phyloP scores from a whole-genome alignment of 2,113 vertebrate species.

The Nyctibius bracteatus region DNA sequence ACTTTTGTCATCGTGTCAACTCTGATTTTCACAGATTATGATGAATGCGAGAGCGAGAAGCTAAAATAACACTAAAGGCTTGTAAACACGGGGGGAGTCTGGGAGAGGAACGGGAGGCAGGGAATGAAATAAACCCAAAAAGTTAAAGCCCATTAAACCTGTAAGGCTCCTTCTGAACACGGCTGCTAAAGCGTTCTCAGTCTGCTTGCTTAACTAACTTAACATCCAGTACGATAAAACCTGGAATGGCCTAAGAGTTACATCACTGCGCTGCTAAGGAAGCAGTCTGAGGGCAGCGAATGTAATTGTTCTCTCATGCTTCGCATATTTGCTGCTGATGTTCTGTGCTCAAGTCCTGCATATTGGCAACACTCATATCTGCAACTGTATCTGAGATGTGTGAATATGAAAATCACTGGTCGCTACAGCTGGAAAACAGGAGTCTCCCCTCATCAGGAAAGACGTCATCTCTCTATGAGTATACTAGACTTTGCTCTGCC shows the following conservation, averaged over 20 bases:
- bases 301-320: neutral
- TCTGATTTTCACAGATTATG: constrained; percentile 29
- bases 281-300: neutral
- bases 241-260: neutral
- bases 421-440: neutral
- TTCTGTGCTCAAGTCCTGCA: neutral
- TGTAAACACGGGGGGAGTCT: neutral
- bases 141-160: neutral
- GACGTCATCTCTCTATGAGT: neutral
- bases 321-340: neutral
- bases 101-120: neutral
- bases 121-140: neutral
- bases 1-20: constrained; percentile 33
- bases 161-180: neutral
- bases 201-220: neutral
- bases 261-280: rapidly evolving
- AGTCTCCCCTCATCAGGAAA: neutral
- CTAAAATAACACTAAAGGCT: constrained; percentile 13
- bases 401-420: neutral
- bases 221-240: neutral
- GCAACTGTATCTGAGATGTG: neutral
- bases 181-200: neutral
- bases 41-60: neutral
- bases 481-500: neutral
- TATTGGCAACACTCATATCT: neutral